These are phyloP conservation scores for Phenganax marumi DNA, from an alignment of 92 coral and sea anemone genomes.

Conservation along the genomic window DNA sequence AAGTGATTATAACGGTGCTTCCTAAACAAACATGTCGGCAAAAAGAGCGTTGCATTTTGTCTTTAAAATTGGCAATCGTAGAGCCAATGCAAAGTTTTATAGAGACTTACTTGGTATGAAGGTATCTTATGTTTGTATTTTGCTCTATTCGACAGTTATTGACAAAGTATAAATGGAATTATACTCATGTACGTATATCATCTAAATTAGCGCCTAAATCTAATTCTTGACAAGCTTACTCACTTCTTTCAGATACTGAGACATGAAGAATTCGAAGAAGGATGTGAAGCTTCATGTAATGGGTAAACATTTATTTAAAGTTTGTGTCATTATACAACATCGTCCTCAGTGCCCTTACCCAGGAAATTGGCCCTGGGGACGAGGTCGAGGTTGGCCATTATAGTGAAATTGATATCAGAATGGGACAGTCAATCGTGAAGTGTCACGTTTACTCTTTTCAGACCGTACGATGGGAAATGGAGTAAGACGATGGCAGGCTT, in stretches of 20 bases:
- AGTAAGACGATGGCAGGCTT: constrained; percentile 94
- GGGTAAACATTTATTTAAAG: constrained; percentile 56
- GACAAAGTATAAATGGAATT: not conserved
- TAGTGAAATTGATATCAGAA: not conserved
- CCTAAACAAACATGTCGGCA: constrained; percentile 9
- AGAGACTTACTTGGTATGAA: constrained; percentile 93
- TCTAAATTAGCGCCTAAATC: not conserved
- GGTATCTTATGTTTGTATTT: constrained; percentile 51
- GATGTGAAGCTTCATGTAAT: constrained; percentile 93
- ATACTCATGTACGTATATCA: not conserved
- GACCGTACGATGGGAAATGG: constrained; percentile 99
- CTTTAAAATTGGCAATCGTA: constrained; percentile 80
- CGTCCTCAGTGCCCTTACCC: no score
- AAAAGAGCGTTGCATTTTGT: constrained; percentile 90
- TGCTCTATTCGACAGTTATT: no score
- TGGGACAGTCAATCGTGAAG: no score
- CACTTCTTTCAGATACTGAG: constrained; percentile 64
- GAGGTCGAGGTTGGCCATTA: no score
- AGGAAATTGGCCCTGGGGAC: no score
- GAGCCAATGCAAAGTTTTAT: constrained; percentile 80
- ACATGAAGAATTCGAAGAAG: constrained; percentile 99
- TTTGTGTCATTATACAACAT: not conserved
- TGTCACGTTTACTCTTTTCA: not conserved
- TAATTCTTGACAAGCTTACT: not conserved
- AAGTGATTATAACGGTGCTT: not conserved